phyloP scores from a whole-genome alignment of 1,140 invertebrate genomes.

The Colletes gigas region DNA sequence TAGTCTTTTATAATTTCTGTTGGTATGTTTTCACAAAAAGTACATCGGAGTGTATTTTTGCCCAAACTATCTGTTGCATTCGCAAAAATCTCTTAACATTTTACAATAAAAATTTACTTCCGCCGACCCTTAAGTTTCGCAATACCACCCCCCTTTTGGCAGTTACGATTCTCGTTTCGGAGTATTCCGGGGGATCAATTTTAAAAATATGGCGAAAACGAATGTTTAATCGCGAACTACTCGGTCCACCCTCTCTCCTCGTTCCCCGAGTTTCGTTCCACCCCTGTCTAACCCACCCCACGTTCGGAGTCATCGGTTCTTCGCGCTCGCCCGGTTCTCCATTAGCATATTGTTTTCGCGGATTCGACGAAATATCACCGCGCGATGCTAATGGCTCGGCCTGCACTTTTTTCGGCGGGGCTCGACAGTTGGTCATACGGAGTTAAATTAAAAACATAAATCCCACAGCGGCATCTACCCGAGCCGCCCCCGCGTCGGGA shows the following conservation, averaged over 20 bases:
- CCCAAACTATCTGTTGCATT: no score
- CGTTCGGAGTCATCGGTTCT: conserved; percentile 49
- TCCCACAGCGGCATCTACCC: conserved; percentile 64
- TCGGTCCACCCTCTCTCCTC: not conserved
- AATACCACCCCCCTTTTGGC: no score
- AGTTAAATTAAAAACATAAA: conserved; percentile 81
- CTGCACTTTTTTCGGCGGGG: conserved; percentile 66
- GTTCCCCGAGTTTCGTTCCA: not conserved
- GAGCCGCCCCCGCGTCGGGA: conserved; percentile 9
- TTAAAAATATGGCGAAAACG: not conserved
- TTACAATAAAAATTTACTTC: no score
- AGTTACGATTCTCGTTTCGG: no score
- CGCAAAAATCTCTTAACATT: no score
- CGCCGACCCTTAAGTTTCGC: no score
- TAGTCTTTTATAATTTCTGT: no score
- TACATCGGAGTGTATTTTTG: no score
- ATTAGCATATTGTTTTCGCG: conserved; percentile 81
- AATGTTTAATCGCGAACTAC: not conserved
- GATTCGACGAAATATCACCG: conserved; percentile 78
- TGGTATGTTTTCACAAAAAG: no score
- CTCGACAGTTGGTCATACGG: conserved; percentile 79
- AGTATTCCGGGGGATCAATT: no score
- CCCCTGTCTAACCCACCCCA: not conserved
- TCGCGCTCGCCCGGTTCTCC: conserved; percentile 65
- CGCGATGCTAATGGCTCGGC: conserved; percentile 76